These are phyloP conservation scores for Sipha flava DNA, from an alignment of 1,140 invertebrate genomes.

Conservation along the genomic window DNA sequence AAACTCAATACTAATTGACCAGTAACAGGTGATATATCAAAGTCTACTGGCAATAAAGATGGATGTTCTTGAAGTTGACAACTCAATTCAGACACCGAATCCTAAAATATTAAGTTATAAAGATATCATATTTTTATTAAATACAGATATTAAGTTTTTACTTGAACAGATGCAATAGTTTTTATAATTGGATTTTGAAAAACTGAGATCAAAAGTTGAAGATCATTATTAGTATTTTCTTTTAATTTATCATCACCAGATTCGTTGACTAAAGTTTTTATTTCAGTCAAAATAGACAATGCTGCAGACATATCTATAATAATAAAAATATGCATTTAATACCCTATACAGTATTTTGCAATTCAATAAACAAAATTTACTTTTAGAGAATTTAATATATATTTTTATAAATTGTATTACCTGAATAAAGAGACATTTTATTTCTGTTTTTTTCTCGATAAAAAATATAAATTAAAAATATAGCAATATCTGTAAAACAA, in stretches of 20 bases:
- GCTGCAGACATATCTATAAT: slow-evolving; percentile 59
- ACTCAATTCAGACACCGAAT: slow-evolving; percentile 71
- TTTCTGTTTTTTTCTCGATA: neutral
- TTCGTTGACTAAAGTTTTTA: slow-evolving; percentile 65
- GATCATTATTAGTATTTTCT: slow-evolving; percentile 68
- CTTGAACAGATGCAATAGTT: slow-evolving; percentile 79
- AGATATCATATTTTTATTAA: neutral
- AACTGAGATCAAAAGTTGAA: slow-evolving; percentile 76
- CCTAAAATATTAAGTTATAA: slow-evolving; percentile 46
- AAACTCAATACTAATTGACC: slow-evolving; percentile 56
- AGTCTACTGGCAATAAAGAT: slow-evolving; percentile 81
- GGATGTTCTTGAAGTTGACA: slow-evolving; percentile 76
- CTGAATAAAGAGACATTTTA: slow-evolving; percentile 22
- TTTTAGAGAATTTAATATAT: no score
- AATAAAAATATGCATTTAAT: neutral
- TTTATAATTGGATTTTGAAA: slow-evolving; percentile 86
- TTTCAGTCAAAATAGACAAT: slow-evolving; percentile 65
- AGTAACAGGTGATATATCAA: slow-evolving; percentile 68
- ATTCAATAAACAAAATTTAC: neutral
- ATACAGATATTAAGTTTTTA: slow-evolving; percentile 37
- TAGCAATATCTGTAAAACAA: neutral
- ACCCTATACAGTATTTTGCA: neutral
- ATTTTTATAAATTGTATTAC: no score
- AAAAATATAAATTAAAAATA: neutral
- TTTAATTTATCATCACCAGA: slow-evolving; percentile 63